phyloP scores from a whole-genome alignment of 2,113 vertebrate genomes.

The Narcine bancroftii region DNA sequence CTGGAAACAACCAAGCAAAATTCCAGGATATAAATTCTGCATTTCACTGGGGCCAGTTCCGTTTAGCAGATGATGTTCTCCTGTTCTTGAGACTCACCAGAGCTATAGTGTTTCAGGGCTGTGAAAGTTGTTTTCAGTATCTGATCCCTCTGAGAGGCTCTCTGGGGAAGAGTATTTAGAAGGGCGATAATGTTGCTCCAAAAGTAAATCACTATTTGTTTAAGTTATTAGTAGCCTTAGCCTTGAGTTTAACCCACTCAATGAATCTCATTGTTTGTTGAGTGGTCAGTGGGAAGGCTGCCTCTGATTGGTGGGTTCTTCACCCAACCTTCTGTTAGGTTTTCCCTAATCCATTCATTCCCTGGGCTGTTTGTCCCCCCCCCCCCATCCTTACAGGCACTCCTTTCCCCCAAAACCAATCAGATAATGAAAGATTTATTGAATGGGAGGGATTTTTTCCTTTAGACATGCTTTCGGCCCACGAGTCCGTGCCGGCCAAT shows the following conservation, averaged over 20 bases:
- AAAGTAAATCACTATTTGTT: neutral
- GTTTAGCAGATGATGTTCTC: neutral
- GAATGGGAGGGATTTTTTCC: too few relatives aligned
- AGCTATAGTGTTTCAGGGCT: neutral
- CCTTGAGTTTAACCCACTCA: neutral
- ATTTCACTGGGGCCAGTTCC: neutral
- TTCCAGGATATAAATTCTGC: neutral
- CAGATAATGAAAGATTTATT: neutral
- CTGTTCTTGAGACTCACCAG: neutral
- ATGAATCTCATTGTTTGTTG: neutral
- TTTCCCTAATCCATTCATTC: too few relatives aligned
- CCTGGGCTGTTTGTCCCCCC: neutral
- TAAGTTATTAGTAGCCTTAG: neutral
- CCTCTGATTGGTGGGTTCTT: neutral
- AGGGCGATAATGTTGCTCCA: neutral
- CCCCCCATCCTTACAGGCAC: neutral
- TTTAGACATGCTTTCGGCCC: too few relatives aligned
- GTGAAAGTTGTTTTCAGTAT: neutral
- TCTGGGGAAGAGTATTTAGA: neutral
- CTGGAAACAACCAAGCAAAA: neutral
- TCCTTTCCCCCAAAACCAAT: neutral
- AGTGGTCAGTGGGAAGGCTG: too few relatives aligned
- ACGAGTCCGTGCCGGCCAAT: too few relatives aligned
- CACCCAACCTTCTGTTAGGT: neutral
- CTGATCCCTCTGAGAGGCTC: neutral